Evolutionary conservation across 2,797 vertebrate genomes (phyloP), one percentile per base, ranked within the genome.

Genomic region (Mastacembelus armatus): DNA sequence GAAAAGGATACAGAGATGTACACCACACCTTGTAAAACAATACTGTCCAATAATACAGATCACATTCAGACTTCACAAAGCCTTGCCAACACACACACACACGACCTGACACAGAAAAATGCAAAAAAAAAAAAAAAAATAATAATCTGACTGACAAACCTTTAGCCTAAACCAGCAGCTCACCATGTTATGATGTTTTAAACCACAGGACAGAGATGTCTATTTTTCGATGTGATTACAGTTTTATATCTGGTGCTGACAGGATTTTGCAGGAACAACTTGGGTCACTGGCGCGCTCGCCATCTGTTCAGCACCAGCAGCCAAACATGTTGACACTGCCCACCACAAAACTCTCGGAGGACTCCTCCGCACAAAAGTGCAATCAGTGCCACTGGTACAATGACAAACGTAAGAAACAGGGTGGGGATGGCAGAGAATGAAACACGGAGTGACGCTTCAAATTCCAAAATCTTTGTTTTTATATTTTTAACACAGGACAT

Each of bases 271-370:
- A 59, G 74, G 43, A 62, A 60, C 48, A 62, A 42, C 54, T 51
- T 12, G 39, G 40, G 54, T 49, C 45, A 50, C 21, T 24, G 78
- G 61, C 1, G 39, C 39, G 74, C 33, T 44, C 11, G 36, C 85
- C 89, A 89, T 90, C 88, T 91, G 89, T 71, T 83, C 54, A 54
- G 49, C 57, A 42, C 33, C 64, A 63, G 74, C 69, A 77, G 74
- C 45, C 77, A 75, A 67, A 76, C 67, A 52, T 42, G 78, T 45
- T 51, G 59, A 77, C 76, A 78, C 62, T 14, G 0, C 52, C 59
- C n/a, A 1, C 11, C 68, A 55, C 24, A 22, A 63, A 10, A 12
- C 68, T 64, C 78, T 57, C 48, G 22, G 33, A 18, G 21, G 71
- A 65, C 66, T 65, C 61, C 35, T 70, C 68, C 70, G 74, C 59